Conservation (phyloP, 1,140 invertebrate genomes). For the Philotrypesis tridentata region DNA sequence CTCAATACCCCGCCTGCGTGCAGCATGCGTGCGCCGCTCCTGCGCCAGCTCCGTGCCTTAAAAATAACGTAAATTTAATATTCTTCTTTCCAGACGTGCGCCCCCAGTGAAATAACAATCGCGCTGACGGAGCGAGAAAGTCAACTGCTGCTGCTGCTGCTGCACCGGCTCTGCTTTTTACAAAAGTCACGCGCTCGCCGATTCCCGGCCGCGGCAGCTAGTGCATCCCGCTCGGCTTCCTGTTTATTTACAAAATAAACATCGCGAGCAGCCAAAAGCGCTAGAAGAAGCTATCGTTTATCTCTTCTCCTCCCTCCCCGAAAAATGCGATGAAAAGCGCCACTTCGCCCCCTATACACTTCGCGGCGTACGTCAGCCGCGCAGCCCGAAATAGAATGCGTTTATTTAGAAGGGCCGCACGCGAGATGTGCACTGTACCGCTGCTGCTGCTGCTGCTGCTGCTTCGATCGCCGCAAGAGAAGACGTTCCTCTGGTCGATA, state of each 20-base stretch:
- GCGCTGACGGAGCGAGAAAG: not conserved
- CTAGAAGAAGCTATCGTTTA: not conserved
- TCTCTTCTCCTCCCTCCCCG: not conserved
- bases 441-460: too few relatives aligned
- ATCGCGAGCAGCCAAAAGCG: too few relatives aligned
- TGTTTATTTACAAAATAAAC: not conserved
- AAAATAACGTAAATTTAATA: not conserved
- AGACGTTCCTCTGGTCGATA: not conserved
- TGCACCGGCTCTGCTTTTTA: not conserved
- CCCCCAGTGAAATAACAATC: not conserved
- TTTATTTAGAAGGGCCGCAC: conserved; percentile 18
- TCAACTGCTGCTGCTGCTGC: not conserved
- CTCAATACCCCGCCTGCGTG: too few relatives aligned
- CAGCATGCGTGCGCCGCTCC: too few relatives aligned
- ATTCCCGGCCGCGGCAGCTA: not conserved
- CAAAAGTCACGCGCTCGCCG: not conserved
- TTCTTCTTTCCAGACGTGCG: not conserved
- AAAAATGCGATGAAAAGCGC: not conserved
- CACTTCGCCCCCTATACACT: not conserved
- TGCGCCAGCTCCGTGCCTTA: too few relatives aligned
- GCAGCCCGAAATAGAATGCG: conserved; percentile 10
- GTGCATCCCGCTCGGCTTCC: not conserved
- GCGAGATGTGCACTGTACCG: not conserved
- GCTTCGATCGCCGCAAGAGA: not conserved
- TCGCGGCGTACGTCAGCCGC: not conserved